phyloP scores from a whole-genome alignment of 1,140 invertebrate species.

The Zelostemma sp. region DNA sequence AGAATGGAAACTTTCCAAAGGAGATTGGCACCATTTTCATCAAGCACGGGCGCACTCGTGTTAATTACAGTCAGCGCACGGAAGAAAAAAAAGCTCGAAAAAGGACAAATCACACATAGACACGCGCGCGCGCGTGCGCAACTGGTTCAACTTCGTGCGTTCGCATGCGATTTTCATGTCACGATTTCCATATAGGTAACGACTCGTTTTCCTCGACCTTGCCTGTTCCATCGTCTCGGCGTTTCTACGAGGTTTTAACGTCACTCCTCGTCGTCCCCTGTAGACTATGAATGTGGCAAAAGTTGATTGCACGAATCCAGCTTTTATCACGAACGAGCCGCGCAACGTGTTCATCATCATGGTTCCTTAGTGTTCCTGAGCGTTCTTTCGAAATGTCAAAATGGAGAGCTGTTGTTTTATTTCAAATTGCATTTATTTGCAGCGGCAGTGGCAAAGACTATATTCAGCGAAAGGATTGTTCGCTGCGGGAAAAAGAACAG shows the following conservation, averaged over 20 bases:
- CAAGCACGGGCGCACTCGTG: neutral
- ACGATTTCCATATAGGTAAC: slow-evolving; percentile 16
- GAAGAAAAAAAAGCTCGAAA: neutral
- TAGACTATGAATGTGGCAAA: neutral
- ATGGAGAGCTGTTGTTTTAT: too few relatives aligned
- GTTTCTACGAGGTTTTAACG: slow-evolving; percentile 1
- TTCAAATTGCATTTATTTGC: too few relatives aligned
- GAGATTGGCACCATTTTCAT: too few relatives aligned
- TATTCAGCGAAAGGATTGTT: too few relatives aligned
- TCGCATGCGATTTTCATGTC: slow-evolving; percentile 19
- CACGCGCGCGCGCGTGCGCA: too few relatives aligned
- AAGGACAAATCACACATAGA: slow-evolving; percentile 18
- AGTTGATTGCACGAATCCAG: neutral
- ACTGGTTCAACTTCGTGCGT: slow-evolving; percentile 12
- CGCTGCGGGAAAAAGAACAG: too few relatives aligned
- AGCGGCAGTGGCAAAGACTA: too few relatives aligned
- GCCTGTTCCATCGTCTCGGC: slow-evolving; percentile 5
- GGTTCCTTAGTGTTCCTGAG: too few relatives aligned
- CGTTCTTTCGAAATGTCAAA: too few relatives aligned
- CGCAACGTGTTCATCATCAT: too few relatives aligned
- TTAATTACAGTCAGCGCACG: slow-evolving; percentile 1
- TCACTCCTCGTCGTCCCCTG: neutral
- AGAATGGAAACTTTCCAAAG: too few relatives aligned
- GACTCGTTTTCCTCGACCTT: slow-evolving; percentile 16
- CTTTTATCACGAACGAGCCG: neutral